Conservation (phyloP, 2,797 vertebrate species). For the Lagocephalus sceleratus region DNA sequence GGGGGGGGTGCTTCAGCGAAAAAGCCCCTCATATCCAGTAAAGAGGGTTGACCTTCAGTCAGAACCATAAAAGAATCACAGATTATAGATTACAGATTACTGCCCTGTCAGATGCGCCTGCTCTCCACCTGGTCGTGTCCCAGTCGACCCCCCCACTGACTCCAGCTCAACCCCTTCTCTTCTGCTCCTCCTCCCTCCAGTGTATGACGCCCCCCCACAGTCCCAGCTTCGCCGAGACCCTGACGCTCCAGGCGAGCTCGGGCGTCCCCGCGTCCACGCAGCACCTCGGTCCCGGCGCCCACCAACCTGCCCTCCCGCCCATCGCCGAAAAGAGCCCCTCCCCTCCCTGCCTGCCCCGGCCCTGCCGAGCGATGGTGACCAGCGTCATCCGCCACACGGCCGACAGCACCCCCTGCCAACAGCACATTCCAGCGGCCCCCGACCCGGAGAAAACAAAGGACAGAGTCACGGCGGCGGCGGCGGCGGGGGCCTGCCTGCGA, state of each 20-base stretch:
- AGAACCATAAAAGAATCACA: slow-evolving; percentile 48
- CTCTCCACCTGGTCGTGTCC: slow-evolving; percentile 16
- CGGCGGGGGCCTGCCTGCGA: slow-evolving; percentile 36
- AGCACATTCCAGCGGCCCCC: slow-evolving; percentile 68
- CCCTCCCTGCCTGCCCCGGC: slow-evolving; percentile 47
- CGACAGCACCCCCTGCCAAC: slow-evolving; percentile 75
- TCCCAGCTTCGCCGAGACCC: slow-evolving; percentile 84
- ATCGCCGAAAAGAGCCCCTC: slow-evolving; percentile 39
- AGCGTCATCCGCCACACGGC: slow-evolving; percentile 92
- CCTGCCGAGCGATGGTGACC: slow-evolving; percentile 84
- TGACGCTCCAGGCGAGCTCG: slow-evolving; percentile 44
- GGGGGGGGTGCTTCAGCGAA: slow-evolving; percentile 7
- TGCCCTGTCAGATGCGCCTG: slow-evolving; percentile 12
- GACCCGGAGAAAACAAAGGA: slow-evolving; percentile 53
- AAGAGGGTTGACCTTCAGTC: slow-evolving; percentile 50
- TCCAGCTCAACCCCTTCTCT: background rate
- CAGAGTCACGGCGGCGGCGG: slow-evolving; percentile 18
- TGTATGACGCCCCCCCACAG: slow-evolving; percentile 98
- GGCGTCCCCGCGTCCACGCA: slow-evolving; percentile 38
- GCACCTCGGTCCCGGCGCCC: slow-evolving; percentile 31
- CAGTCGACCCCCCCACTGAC: no score
- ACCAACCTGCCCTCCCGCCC: slow-evolving; percentile 43
- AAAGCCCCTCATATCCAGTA: slow-evolving; percentile 19
- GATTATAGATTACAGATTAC: slow-evolving; percentile 38
- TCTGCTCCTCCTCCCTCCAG: slow-evolving; percentile 63